Evolutionary conservation across 1,140 invertebrate genomes (phyloP), one percentile per base, ranked within the genome.

Genomic region (Bathynomus jamesi): DNA sequence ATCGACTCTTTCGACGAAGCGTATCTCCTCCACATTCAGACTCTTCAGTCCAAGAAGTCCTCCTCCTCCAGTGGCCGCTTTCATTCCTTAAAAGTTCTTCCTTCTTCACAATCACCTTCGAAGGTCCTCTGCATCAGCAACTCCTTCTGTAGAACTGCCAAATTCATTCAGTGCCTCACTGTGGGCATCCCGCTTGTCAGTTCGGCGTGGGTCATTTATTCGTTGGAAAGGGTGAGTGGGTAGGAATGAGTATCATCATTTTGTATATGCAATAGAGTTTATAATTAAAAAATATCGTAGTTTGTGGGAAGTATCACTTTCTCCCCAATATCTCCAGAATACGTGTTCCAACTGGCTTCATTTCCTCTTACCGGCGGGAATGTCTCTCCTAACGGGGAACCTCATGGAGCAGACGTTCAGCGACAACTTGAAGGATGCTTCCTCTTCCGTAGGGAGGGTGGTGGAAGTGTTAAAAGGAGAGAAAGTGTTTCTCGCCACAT

Each of bases 91-190:
- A 73, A 31, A n/a, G 65, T 63, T 21, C 46, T 74, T 10, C 40
- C 40, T 3, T 11, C 40, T 53, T 53, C 40, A 53, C 11, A 53
- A 5, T 53, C 40, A 53, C 40, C 40, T 17, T 53, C 40, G 5
- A 24, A 60, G 4, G 28, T 69, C 4, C 72, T 76, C 53, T 61
- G 72, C 30, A 62, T 76, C 13, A 70, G 71, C 27, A 73, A 76
- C 66, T 66, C 62, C 3, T 61, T 66, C 60, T 76, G 75, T 66
- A 53, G 75, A n/a, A 76, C 75, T 8, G 67, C 75, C 46, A 76
- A 74, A 61, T 76, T 71, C 30, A 76, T 76, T 60, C 75, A 76
- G 69, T 76, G 75, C 32, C 32, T 76, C 29, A 68, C 71, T 7
- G 66, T 72, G 28, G 75, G 75, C 60, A 71, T 76, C 27, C 75